Evolutionary conservation across 1,140 invertebrate species (phyloP), one percentile per base, ranked within the genome.

Genomic region (Aphelinus certus): DNA sequence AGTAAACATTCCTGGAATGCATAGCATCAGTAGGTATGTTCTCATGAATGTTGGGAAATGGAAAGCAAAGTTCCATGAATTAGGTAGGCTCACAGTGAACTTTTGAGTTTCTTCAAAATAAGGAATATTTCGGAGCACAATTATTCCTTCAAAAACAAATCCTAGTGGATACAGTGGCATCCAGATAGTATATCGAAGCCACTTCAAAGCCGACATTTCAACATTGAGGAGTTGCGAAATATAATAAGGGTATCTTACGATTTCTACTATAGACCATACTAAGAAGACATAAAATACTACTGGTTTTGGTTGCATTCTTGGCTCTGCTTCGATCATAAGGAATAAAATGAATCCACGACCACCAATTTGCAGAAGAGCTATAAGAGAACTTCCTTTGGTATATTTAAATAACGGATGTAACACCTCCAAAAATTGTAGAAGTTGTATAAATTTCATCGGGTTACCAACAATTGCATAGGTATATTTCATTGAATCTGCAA

Each of bases 101-200:
- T 88, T 92, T 55, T 91, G 87, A 0, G 95, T 96, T 83, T 97
- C 94, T 78, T 96, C 94, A 86, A 97, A 95, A 81, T 96, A 96
- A 3, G 95, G 94, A 84, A 98, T 95, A 84, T 95, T 93, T 77
- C 93, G 89, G 7, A 95, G 86, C 51, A 95, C 90, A 53, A 96
- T 91, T 3, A 94, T 92, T 65, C 95, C 94, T 90, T 98, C 97
- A 82, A 94, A 94, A 1, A 97, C 77, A 80, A 97, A 93, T 10
- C 96, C 96, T 62, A 97, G 81, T 0, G 97, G 97, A 86, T 98
- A 98, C 0, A 98, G 88, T 0, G 94, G 92, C 73, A 98, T 96
- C 97, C 97, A 98, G 51, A 96, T 90, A 0, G 95, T 95, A 82
- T 98, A 98, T 47, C 97, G 90, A 1, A 98, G 85, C 97, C 96